Base-by-base conservation (phyloP, 2,888 invertebrate genomes). In the Diaperis boleti region DNA sequence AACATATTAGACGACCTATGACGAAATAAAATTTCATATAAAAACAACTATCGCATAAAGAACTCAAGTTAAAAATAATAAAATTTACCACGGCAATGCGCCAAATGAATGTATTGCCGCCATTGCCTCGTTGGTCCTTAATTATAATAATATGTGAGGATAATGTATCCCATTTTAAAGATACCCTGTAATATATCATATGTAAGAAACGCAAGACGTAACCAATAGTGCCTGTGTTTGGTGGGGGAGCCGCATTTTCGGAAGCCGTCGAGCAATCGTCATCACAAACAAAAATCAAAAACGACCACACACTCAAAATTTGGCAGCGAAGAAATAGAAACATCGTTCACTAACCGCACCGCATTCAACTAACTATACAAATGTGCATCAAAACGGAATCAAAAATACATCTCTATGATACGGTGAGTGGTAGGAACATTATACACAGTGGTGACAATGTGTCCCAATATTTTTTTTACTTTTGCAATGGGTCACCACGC, bases 171-270 rank as follows among this genome's bases (percentile, higher is more conserved):
- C 79, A 81, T 75, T 76, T 79, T 77, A 69, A 79, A 82, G 82
- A 82, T 82, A 82, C 82, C 82, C 82, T 82, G 82, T 82, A 81
- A 81, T 82, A 81, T 78, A 81, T 81, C 80, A 81, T 81, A 81
- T 81, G 79, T 78, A 79, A 77, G 74, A 71, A 81, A 81, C 80
- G 78, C 77, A 81, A 81, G 77, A 79, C 78, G 78, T 80, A 81
- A 81, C 79, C 79, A 79, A 81, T 79, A 81, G 81, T 81, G 81
- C 80, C 79, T 80, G 80, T 81, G 81, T 81, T 81, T 80, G 80
- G 80, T 81, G 81, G 80, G 78, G 77, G 74, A 78, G 80, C 80
- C 80, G 77, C 76, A 79, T 79, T 79, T 80, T 70, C 77, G 77
- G 79, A 83, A 84, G 85, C 84, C 85, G 83, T 83, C 85, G 85